Evolutionary conservation across 2,113 vertebrate genomes (phyloP).

Genomic region (Sebastes schlegelii): DNA sequence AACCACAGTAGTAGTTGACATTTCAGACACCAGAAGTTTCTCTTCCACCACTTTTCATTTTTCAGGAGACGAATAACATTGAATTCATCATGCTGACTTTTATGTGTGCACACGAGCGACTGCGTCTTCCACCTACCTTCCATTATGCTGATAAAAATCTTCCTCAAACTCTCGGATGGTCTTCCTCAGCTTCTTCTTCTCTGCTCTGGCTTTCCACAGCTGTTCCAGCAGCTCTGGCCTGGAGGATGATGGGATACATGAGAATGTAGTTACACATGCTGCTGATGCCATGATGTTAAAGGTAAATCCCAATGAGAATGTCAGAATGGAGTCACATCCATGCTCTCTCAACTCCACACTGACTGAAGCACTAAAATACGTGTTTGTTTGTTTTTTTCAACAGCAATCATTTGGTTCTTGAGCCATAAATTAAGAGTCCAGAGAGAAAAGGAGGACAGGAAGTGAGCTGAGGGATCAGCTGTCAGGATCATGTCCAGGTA

Average conservation of each 20-base stretch:
- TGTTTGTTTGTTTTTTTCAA: neutral
- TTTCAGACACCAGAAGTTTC: neutral
- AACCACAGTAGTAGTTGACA: neutral
- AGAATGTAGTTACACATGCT: neutral
- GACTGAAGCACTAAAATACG: neutral
- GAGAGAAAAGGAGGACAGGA: constrained; percentile 18
- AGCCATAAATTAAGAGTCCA: neutral
- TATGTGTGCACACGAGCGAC: neutral
- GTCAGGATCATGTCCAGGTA: constrained; percentile 1
- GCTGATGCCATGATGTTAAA: neutral
- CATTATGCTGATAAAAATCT: constrained; percentile 95
- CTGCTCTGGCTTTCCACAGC: constrained; percentile 97
- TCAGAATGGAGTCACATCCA: neutral
- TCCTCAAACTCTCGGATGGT: constrained; percentile 95
- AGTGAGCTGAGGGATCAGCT: constrained; percentile 25
- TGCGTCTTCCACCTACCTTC: constrained; percentile 86
- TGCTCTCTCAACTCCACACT: neutral
- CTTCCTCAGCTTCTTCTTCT: constrained; percentile 97
- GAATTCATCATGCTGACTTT: neutral
- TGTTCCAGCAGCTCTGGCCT: constrained; percentile 98
- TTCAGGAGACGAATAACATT: neutral
- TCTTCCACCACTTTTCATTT: neutral
- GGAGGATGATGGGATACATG: constrained; percentile 70
- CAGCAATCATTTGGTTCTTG: constrained; percentile 1
- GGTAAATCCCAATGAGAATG: neutral